These are phyloP conservation scores for Drosophila auraria DNA, from an alignment of 1,140 invertebrate species.

Conservation along the genomic window DNA sequence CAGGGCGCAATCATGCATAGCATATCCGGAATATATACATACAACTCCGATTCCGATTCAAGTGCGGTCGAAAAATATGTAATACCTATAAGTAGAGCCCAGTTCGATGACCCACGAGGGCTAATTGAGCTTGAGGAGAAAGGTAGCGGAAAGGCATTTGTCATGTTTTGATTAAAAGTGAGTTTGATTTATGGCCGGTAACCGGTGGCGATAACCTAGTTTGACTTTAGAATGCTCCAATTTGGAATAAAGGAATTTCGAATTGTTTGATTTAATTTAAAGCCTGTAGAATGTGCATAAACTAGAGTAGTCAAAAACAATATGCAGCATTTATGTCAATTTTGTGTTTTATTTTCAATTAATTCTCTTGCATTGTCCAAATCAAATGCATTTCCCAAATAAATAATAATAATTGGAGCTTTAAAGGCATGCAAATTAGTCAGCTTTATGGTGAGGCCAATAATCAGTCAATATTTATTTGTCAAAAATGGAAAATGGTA, in stretches of 20 bases:
- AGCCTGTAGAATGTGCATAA: no score
- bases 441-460: background rate
- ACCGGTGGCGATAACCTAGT: conserved; percentile 27
- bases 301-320: background rate
- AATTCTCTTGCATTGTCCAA: background rate
- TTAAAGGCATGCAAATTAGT: background rate
- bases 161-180: conserved; percentile 77
- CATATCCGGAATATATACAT: conserved; percentile 4
- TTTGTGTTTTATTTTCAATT: background rate
- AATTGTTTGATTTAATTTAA: no score
- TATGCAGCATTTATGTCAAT: background rate
- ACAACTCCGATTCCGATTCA: conserved; percentile 17
- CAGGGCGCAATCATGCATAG: conserved; percentile 65
- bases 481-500: background rate
- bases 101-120: conserved; percentile 64
- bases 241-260: background rate
- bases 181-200: conserved; percentile 59
- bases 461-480: background rate
- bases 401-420: background rate
- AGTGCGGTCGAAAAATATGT: conserved; percentile 17
- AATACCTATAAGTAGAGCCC: conserved; percentile 26
- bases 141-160: conserved; percentile 78
- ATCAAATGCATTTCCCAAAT: background rate
- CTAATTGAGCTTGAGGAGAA: conserved; percentile 72
- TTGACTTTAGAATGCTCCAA: background rate